Evolutionary conservation across 2,113 vertebrate species (phyloP).

Genomic region (Anoura caudifer): DNA sequence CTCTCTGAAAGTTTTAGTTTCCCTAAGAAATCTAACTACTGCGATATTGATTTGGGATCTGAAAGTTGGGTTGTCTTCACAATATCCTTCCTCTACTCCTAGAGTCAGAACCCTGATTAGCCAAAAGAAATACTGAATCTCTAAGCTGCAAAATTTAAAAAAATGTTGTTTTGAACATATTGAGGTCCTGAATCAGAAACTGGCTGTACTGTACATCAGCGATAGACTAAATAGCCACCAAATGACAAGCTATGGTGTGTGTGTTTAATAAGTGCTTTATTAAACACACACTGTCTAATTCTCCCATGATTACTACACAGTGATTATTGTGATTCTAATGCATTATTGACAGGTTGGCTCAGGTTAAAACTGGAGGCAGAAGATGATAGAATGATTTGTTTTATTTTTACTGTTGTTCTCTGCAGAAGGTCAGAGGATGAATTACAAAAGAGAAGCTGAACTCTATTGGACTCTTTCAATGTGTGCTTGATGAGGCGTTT

Average conservation of each 20-base stretch:
- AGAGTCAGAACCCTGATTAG: neutral
- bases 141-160: neutral
- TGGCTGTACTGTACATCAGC: neutral
- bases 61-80: neutral
- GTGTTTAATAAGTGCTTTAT: no score
- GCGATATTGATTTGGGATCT: neutral
- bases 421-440: slow-evolving; percentile 28
- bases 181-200: neutral
- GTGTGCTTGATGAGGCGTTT: slow-evolving; percentile 59
- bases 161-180: neutral
- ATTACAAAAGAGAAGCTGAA: slow-evolving; percentile 43
- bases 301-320: neutral
- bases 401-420: neutral
- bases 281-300: neutral
- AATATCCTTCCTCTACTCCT: neutral
- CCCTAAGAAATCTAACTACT: neutral
- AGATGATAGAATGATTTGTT: neutral
- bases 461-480: neutral
- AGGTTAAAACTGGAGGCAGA: neutral
- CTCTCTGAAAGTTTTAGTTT: neutral
- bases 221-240: neutral
- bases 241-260: neutral
- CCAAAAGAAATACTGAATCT: neutral
- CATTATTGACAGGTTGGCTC: neutral
- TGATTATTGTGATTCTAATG: neutral